Percentiles rank a stretch among this genome's conserved stretches.
phyloP scores from a whole-genome alignment of 2,888 invertebrate species.

The Gerosis bhagava region DNA sequence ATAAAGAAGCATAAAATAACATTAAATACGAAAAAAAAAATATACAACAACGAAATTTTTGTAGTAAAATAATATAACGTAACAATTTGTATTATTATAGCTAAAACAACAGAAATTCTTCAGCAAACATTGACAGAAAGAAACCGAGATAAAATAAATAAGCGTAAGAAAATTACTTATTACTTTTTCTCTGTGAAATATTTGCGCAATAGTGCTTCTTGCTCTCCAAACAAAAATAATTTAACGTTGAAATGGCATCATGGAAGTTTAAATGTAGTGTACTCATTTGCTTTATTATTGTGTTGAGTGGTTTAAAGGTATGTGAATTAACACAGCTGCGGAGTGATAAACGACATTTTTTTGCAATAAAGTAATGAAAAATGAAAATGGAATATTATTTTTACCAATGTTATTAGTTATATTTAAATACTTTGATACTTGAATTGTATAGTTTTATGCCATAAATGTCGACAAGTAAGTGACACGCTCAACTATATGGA shows the following conservation, averaged over 20 bases:
- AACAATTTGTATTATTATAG: too few species aligned
- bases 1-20: too few species aligned
- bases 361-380: too few species aligned
- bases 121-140: conserved; percentile 12
- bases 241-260: conserved; percentile 33
- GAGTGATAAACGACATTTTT: conserved; percentile 3
- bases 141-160: conserved; percentile 14
- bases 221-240: conserved; percentile 34
- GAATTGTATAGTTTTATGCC: too few species aligned
- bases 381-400: conserved; percentile 2
- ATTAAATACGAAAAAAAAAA: too few species aligned
- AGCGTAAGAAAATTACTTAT: conserved; percentile 20
- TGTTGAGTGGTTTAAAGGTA: conserved; percentile 18
- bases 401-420: too few species aligned
- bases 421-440: too few species aligned
- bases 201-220: conserved; percentile 30
- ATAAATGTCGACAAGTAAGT: too few species aligned
- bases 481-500: too few species aligned
- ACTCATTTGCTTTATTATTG: conserved; percentile 28
- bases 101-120: conserved; percentile 9
- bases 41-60: too few species aligned
- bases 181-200: conserved; percentile 28
- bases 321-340: conserved; percentile 14
- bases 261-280: conserved; percentile 33
- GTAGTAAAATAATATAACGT: too few species aligned